Evolutionary conservation across 2,888 invertebrate genomes (phyloP).

Genomic region (Lepetodrilus schrolli): DNA sequence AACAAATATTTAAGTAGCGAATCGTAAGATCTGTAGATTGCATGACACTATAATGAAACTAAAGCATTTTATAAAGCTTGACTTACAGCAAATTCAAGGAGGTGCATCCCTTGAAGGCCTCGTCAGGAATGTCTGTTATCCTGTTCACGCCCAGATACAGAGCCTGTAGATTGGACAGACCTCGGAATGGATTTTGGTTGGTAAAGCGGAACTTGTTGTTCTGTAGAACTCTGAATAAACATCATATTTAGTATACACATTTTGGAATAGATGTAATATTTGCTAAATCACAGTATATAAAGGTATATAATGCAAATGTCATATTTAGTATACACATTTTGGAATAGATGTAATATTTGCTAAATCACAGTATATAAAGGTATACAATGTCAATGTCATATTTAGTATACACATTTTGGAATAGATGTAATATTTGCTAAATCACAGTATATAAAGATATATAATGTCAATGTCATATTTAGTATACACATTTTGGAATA

Average conservation of each 20-base stretch:
- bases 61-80: too few relatives aligned
- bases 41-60: too few relatives aligned
- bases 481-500: background rate
- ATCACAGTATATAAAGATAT: too few relatives aligned
- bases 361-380: too few relatives aligned
- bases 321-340: background rate
- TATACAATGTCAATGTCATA: too few relatives aligned
- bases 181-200: constrained; percentile 55
- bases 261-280: too few relatives aligned
- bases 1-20: too few relatives aligned
- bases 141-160: constrained; percentile 49
- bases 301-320: too few relatives aligned
- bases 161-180: constrained; percentile 42
- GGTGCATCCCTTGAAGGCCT: constrained; percentile 54
- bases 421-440: too few relatives aligned
- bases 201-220: constrained; percentile 58
- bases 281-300: too few relatives aligned
- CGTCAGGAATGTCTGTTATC: constrained; percentile 56
- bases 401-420: background rate
- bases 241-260: background rate
- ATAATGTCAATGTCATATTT: background rate
- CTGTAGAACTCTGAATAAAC: constrained; percentile 39
- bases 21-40: too few relatives aligned
- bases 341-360: too few relatives aligned
- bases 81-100: constrained; percentile 54